Percentiles rank a stretch among this genome's conserved stretches.
phyloP scores from a whole-genome alignment of 1,140 invertebrate species.

The Drosophila equinoxialis region DNA sequence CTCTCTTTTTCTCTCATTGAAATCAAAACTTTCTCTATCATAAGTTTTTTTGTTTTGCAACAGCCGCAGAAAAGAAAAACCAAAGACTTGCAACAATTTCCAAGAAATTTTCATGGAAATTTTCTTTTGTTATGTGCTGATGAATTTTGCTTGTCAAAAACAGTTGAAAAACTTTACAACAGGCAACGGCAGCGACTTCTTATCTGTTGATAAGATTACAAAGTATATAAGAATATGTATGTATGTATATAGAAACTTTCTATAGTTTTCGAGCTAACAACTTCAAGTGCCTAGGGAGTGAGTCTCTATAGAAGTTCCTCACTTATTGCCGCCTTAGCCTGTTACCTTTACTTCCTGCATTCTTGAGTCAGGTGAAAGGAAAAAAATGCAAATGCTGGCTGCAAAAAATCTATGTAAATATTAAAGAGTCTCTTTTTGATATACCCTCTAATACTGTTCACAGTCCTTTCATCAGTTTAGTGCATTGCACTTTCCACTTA shows the following conservation, averaged over 20 bases:
- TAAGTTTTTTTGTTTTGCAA: conserved; percentile 8
- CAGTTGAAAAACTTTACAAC: conserved; percentile 35
- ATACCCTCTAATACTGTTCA: background rate
- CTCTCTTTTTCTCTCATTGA: background rate
- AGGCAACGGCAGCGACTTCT: conserved; percentile 29
- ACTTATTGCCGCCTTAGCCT: conserved; percentile 8
- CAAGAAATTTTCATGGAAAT: conserved; percentile 28
- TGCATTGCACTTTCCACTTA: background rate
- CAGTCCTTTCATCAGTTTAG: background rate
- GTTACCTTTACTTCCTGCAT: conserved; percentile 15
- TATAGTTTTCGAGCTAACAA: conserved; percentile 24
- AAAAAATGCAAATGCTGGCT: conserved; percentile 19
- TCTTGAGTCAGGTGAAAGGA: conserved; percentile 35
- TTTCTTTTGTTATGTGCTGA: conserved; percentile 26
- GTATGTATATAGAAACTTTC: conserved; percentile 8
- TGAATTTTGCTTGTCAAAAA: conserved; percentile 39
- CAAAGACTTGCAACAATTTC: background rate
- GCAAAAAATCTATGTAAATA: background rate
- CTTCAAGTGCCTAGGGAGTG: conserved; percentile 28
- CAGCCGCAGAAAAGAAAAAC: background rate
- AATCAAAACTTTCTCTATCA: background rate
- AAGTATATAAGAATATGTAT: conserved; percentile 23
- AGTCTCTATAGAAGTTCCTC: background rate
- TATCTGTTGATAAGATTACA: conserved; percentile 55
- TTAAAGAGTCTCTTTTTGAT: background rate